Evolutionary conservation across 2,888 invertebrate genomes (phyloP).

Genomic region (Andricus quercusramuli): DNA sequence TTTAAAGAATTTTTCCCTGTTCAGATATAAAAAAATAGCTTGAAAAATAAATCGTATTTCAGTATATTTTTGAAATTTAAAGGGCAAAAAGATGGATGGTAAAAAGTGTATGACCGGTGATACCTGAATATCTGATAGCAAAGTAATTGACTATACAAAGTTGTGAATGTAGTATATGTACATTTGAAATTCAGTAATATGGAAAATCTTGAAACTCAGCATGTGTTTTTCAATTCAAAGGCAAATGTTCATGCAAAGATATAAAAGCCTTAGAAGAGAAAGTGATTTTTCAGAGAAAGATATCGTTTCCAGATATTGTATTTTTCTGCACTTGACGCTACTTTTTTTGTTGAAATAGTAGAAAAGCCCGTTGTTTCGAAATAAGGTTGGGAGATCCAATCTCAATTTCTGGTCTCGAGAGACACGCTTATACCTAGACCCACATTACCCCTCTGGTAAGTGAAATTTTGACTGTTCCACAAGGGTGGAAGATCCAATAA

Average conservation of each 20-base stretch:
- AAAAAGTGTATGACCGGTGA: no score
- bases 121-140: no score
- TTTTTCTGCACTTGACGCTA: conserved; percentile 3
- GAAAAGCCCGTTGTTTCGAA: conserved; percentile 20
- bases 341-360: conserved; percentile 5
- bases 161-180: neutral
- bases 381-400: conserved; percentile 32
- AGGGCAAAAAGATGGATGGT: no score
- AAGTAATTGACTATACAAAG: no score
- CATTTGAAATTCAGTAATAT: no score
- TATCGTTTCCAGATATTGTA: neutral
- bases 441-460: conserved; percentile 52
- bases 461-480: conserved; percentile 68
- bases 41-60: no score
- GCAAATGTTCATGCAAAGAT: no score
- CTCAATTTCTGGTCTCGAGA: conserved; percentile 28
- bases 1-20: no score
- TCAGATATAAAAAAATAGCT: no score
- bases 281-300: neutral
- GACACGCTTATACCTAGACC: conserved; percentile 18
- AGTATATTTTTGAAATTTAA: no score
- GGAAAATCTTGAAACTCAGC: no score
- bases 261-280: neutral
- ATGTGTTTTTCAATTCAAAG: no score
- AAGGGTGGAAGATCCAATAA: conserved; percentile 63